These are phyloP conservation scores for Ophion ventricosus DNA, from an alignment of 2,888 invertebrate species.

Conservation along the genomic window DNA sequence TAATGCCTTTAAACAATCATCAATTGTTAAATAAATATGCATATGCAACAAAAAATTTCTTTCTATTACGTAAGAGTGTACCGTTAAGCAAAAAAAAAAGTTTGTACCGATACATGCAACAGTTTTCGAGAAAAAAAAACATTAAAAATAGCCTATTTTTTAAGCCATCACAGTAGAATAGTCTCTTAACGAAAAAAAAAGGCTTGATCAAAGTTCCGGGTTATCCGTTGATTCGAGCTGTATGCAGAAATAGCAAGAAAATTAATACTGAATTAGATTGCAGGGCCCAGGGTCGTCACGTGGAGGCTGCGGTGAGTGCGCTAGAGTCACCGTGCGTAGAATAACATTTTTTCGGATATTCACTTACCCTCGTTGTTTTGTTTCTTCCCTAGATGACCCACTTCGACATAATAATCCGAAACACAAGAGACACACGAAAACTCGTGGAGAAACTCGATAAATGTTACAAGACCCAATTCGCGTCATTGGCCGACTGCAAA, in stretches of 20 bases:
- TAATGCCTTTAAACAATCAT: too few relatives aligned
- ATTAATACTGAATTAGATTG: neutral
- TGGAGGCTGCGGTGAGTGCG: constrained; percentile 30
- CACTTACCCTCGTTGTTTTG: neutral
- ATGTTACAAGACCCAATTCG: constrained; percentile 80
- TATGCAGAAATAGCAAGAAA: neutral
- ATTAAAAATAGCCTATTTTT: too few relatives aligned
- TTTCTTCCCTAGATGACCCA: constrained; percentile 77
- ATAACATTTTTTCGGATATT: neutral
- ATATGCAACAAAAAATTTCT: too few relatives aligned
- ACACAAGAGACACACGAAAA: constrained; percentile 76
- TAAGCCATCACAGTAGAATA: too few relatives aligned
- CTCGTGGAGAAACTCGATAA: constrained; percentile 78
- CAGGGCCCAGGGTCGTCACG: constrained; percentile 33
- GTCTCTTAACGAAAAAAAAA: too few relatives aligned
- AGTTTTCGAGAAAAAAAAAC: too few relatives aligned
- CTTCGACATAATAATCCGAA: constrained; percentile 79
- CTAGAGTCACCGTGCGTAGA: constrained; percentile 1
- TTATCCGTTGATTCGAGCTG: neutral
- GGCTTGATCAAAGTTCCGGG: too few relatives aligned
- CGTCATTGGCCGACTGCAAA: constrained; percentile 76
- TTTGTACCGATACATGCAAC: too few relatives aligned
- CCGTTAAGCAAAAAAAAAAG: too few relatives aligned
- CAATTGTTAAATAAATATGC: too few relatives aligned
- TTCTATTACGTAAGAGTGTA: too few relatives aligned